A percentile compares a stretch with the other conserved stretches of the same genome.
These are phyloP conservation scores for Drosophila nigricruria DNA, from an alignment of 2,888 invertebrate genomes.

Conservation along the genomic window DNA sequence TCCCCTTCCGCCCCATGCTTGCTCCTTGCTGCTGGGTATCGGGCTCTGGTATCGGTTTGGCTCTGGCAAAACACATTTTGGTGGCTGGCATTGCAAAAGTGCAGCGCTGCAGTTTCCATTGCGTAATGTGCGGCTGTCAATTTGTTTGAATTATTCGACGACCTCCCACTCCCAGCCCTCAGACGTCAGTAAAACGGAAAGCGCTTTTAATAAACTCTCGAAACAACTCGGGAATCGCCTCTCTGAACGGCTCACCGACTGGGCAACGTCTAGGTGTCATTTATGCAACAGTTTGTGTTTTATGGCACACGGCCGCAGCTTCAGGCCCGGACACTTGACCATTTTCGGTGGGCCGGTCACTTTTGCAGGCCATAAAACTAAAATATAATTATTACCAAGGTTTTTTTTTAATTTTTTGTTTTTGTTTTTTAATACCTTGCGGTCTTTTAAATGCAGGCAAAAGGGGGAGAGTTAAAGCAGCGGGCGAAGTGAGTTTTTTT, in stretches of 20 bases:
- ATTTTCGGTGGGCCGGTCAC: slow-evolving; percentile 73
- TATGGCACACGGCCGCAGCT: slow-evolving; percentile 55
- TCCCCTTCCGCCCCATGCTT: not conserved
- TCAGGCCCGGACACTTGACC: slow-evolving; percentile 38
- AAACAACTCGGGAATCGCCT: slow-evolving; percentile 29
- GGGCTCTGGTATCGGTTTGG: slow-evolving; percentile 21
- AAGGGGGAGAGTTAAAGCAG: slow-evolving; percentile 9
- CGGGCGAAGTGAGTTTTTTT: slow-evolving; percentile 45
- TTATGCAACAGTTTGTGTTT: slow-evolving; percentile 80
- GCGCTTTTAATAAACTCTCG: slow-evolving; percentile 71
- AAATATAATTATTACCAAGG: slow-evolving; percentile 74
- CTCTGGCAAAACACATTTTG: slow-evolving; percentile 49
- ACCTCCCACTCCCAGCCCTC: slow-evolving; percentile 19
- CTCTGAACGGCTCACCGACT: slow-evolving; percentile 1
- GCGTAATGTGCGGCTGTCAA: slow-evolving; percentile 80
- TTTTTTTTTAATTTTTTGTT: slow-evolving; percentile 19
- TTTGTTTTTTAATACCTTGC: slow-evolving; percentile 26
- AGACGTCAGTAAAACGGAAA: slow-evolving; percentile 51
- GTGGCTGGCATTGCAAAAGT: slow-evolving; percentile 66
- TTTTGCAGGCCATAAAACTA: slow-evolving; percentile 76
- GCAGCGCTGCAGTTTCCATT: slow-evolving; percentile 76
- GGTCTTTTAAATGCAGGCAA: slow-evolving; percentile 27
- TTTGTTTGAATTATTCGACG: slow-evolving; percentile 78
- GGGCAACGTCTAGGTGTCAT: slow-evolving; percentile 72
- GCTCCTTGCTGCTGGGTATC: not conserved